A percentile compares a stretch with the other conserved stretches of the same genome.
Evolutionary conservation across 2,797 vertebrate species (phyloP).

Genomic region (Adelosebastes latens): DNA sequence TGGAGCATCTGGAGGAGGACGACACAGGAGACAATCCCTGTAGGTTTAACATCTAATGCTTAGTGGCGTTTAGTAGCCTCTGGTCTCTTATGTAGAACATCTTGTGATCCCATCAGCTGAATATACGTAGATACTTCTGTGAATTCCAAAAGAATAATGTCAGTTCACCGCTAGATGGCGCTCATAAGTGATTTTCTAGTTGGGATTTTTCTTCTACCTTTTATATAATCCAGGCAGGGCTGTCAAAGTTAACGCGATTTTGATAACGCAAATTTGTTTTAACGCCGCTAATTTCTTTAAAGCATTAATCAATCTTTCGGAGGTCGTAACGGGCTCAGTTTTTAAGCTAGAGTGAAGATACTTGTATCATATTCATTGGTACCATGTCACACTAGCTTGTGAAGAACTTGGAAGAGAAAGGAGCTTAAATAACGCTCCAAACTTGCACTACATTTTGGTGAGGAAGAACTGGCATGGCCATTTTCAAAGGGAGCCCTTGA

Average conservation of each 20-base stretch:
- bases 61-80: background rate
- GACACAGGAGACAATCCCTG: conserved; percentile 77
- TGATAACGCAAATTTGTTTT: too few species aligned
- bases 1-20: conserved; percentile 96
- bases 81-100: background rate
- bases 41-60: conserved; percentile 49
- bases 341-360: too few species aligned
- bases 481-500: too few species aligned
- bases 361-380: too few species aligned
- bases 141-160: background rate
- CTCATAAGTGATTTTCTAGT: conserved; percentile 10
- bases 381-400: too few species aligned
- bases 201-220: background rate
- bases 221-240: background rate
- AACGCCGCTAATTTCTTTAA: too few species aligned
- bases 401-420: too few species aligned
- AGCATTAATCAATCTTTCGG: too few species aligned
- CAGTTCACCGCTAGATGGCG: conserved; percentile 37
- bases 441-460: too few species aligned
- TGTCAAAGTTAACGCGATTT: too few species aligned
- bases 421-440: too few species aligned
- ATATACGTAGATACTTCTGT: background rate
- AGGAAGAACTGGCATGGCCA: too few species aligned
- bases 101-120: background rate
- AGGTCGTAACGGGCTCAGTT: accelerated